phyloP scores from a whole-genome alignment of 2,113 vertebrate genomes.

The Paedocypris sp. region DNA sequence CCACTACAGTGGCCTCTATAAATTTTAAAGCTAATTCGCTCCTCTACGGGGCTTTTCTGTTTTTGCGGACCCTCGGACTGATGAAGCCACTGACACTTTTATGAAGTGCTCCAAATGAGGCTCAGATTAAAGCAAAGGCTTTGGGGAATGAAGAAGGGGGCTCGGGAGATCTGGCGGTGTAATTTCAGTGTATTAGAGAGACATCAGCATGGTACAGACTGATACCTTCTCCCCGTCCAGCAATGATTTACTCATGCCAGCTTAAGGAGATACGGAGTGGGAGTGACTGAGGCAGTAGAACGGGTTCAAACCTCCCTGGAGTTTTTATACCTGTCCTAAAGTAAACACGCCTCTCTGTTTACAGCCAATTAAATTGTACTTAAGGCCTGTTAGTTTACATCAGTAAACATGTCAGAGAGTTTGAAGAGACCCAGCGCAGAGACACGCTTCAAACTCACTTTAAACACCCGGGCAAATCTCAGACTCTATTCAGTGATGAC shows the following conservation, averaged over 20 bases:
- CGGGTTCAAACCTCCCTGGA: slow-evolving; percentile 69
- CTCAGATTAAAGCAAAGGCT: slow-evolving; percentile 78
- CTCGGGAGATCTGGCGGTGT: slow-evolving; percentile 35
- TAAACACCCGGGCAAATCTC: slow-evolving; percentile 38
- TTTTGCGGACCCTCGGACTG: slow-evolving; percentile 77
- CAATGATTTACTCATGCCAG: slow-evolving; percentile 70
- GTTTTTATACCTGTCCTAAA: slow-evolving; percentile 77
- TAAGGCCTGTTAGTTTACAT: slow-evolving; percentile 67
- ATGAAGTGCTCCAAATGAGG: slow-evolving; percentile 97
- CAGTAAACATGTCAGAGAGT: slow-evolving; percentile 77
- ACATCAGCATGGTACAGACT: slow-evolving; percentile 74
- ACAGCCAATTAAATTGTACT: slow-evolving; percentile 91
- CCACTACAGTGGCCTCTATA: slow-evolving; percentile 79
- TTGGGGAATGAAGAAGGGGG: neutral
- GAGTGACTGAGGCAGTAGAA: slow-evolving; percentile 47
- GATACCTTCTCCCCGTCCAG: slow-evolving; percentile 71
- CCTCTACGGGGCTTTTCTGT: slow-evolving; percentile 83
- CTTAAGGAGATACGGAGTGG: slow-evolving; percentile 39
- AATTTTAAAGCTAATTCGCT: slow-evolving; percentile 85
- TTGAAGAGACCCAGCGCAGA: slow-evolving; percentile 47
- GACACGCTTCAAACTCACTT: slow-evolving; percentile 41
- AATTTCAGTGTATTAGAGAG: slow-evolving; percentile 69
- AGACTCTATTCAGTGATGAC: no score
- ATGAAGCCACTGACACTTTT: slow-evolving; percentile 88
- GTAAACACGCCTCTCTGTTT: slow-evolving; percentile 77